phyloP scores from a whole-genome alignment of 1,140 invertebrate genomes.

The Tetranychus cinnabarinus region DNA sequence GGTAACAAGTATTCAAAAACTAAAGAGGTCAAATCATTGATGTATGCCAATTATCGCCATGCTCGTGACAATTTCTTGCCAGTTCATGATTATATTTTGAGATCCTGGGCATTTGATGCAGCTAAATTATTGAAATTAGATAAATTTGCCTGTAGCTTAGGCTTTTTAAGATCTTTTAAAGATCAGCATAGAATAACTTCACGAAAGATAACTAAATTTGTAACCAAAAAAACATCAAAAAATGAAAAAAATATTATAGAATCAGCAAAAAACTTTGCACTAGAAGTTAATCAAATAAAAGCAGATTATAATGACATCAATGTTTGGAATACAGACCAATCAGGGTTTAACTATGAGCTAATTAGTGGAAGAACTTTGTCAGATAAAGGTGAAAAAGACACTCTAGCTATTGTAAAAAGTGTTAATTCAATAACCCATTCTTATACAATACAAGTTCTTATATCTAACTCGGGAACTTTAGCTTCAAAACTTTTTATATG shows the following conservation, averaged over 20 bases:
- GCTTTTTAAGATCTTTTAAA: neutral
- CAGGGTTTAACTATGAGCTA: neutral
- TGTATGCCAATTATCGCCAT: constrained; percentile 5
- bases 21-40: no score
- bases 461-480: neutral
- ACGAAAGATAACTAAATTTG: neutral
- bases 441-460: no score
- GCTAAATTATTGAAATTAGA: neutral
- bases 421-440: neutral
- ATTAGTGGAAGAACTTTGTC: neutral
- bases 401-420: neutral
- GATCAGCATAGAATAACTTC: neutral
- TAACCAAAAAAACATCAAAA: neutral
- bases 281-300: neutral
- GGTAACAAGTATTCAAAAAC: no score
- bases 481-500: neutral
- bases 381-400: neutral
- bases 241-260: neutral
- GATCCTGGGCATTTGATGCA: neutral
- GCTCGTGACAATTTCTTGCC: neutral
- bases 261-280: neutral
- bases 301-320: neutral
- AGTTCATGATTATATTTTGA: neutral
- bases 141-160: neutral
- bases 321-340: neutral